Base-by-base conservation (phyloP, 2,888 invertebrate species). In the Latrodectus elegans region DNA sequence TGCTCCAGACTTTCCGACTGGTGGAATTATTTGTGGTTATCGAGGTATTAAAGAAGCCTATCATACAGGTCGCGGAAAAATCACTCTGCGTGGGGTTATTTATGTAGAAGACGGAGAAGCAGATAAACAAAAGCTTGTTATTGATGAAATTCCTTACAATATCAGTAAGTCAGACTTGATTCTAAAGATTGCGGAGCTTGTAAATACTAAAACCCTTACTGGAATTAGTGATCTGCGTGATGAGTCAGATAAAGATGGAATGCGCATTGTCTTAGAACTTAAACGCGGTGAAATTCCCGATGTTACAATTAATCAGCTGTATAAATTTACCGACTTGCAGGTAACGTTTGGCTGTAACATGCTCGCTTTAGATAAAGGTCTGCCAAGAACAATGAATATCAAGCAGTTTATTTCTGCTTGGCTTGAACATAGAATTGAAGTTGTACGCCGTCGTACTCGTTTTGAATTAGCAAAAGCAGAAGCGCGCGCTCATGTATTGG, bases 1-100 rank as follows among this genome's bases (percentile, higher is more conserved):
- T 12, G 88, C 49, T 14, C 88, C 88, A 12, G 88, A 88, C 70
- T 88, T 88, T 65, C 88, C 88, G 12, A 88, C 88, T 22, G 86
- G 74, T 22, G 85, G 70, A 51, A 88, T 70, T 12, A 72, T 72
- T 49, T 10, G 10, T 52, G 71, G 71, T 38, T 15, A n/a, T 17
- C 12, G 26, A 15, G 71, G 88, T n/a, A 65, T 72, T 17, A 17
- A 38, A 38, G 14, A 64, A 22, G 72, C 53, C 26, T 80, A 72
- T 38, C 67, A 64, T 22, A 88, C 78, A 14, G 88, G 88, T 49
- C 70, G 88, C 14, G 88, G 88, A 22, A 49, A n/a, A 15, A 49
- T 89, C 15, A 11, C 11, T 26, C 22, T 88, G 17, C 88, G 89
- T n/a, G 81, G 60, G n/a, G 49, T n/a, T 14, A 17, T 64, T 26